Conservation (phyloP, 2,113 vertebrate species). For the Todiramphus saurophagus region DNA sequence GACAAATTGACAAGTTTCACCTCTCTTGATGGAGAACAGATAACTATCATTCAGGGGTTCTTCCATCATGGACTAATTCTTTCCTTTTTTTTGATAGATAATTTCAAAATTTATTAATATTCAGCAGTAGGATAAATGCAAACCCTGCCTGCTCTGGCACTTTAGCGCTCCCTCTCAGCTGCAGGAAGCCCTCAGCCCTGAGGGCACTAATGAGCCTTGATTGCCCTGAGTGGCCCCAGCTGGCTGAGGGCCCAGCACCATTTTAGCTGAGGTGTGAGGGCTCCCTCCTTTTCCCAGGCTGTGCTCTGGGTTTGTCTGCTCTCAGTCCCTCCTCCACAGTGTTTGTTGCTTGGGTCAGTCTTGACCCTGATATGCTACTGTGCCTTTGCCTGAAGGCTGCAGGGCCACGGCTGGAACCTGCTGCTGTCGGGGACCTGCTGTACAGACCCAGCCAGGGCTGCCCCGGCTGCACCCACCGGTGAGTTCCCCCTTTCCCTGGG, state of each 20-base stretch:
- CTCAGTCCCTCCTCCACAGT: fast-evolving
- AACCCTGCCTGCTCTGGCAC: neutral
- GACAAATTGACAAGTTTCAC: conserved; percentile 63
- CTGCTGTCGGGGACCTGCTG: neutral
- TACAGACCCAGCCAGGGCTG: fast-evolving
- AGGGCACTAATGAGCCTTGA: neutral
- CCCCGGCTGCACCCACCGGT: fast-evolving
- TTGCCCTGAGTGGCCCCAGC: neutral
- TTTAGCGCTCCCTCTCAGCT: neutral
- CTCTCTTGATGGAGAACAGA: conserved; percentile 56
- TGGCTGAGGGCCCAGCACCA: neutral
- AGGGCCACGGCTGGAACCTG: fast-evolving
- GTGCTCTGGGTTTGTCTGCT: fast-evolving
- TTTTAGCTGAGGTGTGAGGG: neutral
- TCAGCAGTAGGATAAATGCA: neutral
- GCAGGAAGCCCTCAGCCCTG: neutral
- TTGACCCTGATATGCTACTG: fast-evolving
- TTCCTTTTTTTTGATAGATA: neutral
- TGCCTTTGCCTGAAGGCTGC: fast-evolving
- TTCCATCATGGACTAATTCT: neutral
- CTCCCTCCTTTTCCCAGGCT: fast-evolving
- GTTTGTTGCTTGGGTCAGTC: neutral
- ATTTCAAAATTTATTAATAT: neutral
- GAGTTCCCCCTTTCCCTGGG: neutral
- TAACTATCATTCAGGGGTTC: conserved; percentile 10